Evolutionary conservation across 2,797 vertebrate genomes (phyloP).

Genomic region (Diceros bicornis): DNA sequence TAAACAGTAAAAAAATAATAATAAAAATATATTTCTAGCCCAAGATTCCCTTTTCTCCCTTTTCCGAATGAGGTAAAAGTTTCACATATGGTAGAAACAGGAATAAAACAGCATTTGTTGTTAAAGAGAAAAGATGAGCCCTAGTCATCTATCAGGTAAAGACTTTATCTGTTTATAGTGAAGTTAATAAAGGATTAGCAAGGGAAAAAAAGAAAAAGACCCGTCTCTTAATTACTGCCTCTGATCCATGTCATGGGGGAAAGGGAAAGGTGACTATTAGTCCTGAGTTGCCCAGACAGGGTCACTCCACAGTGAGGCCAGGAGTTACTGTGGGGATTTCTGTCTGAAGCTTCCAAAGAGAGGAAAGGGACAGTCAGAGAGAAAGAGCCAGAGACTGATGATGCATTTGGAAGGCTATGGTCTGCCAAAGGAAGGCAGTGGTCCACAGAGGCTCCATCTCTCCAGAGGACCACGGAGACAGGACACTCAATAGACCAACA

Average conservation of each 20-base stretch:
- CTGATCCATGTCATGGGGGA: not conserved
- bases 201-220: not conserved
- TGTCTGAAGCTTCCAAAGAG: not conserved
- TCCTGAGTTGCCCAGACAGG: not conserved
- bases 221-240: not conserved
- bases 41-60: not conserved
- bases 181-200: not conserved
- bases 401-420: not conserved
- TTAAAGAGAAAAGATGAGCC: not conserved
- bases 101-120: not conserved
- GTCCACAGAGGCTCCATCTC: rapidly evolving
- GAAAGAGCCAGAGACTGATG: not conserved
- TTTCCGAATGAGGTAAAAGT: not conserved
- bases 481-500: not conserved
- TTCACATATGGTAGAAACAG: not conserved
- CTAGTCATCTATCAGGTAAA: not conserved
- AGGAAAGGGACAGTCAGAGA: not conserved
- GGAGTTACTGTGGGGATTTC: not conserved
- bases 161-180: not conserved
- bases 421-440: not conserved
- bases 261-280: too few species aligned
- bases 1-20: not conserved
- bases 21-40: not conserved
- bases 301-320: not conserved
- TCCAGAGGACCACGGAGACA: rapidly evolving